Percentiles rank a stretch among this genome's conserved stretches.
phyloP scores from a whole-genome alignment of 2,888 invertebrate species.

The Spilarctia lutea region DNA sequence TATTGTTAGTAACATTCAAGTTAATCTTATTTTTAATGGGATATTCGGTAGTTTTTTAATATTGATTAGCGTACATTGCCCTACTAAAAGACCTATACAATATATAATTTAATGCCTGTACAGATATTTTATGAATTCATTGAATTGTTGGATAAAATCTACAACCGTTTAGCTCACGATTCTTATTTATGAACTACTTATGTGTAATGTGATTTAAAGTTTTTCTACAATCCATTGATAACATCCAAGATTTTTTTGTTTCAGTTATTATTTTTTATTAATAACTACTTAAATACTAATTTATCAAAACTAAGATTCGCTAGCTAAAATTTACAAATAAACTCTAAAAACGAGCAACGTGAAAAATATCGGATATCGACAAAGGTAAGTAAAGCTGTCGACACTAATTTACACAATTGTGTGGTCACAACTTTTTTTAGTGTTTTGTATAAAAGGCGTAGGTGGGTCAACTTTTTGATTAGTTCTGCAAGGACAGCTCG shows the following conservation, averaged over 20 bases:
- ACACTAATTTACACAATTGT: slow-evolving; percentile 1
- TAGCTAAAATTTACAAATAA: background rate
- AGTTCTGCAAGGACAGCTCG: slow-evolving; percentile 29
- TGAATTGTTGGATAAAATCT: background rate
- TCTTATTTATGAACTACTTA: background rate
- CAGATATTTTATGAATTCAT: background rate
- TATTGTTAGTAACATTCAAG: slow-evolving; percentile 20
- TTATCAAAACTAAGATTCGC: background rate
- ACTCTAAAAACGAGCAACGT: background rate
- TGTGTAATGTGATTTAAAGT: background rate
- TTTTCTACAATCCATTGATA: background rate
- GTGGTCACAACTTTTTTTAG: slow-evolving; percentile 29
- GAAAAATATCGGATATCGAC: background rate
- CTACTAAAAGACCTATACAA: background rate
- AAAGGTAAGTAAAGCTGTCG: background rate
- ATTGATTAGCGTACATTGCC: background rate
- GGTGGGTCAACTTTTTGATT: slow-evolving; percentile 27
- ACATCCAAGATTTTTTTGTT: background rate
- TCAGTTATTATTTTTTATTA: background rate
- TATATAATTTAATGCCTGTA: background rate
- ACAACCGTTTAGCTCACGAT: background rate
- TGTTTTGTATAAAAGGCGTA: slow-evolving; percentile 30
- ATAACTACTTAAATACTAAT: background rate
- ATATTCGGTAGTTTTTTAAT: background rate
- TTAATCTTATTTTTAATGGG: slow-evolving; percentile 24